Evolutionary conservation across 2,113 vertebrate genomes (phyloP).

Genomic region (Cairina moschata): DNA sequence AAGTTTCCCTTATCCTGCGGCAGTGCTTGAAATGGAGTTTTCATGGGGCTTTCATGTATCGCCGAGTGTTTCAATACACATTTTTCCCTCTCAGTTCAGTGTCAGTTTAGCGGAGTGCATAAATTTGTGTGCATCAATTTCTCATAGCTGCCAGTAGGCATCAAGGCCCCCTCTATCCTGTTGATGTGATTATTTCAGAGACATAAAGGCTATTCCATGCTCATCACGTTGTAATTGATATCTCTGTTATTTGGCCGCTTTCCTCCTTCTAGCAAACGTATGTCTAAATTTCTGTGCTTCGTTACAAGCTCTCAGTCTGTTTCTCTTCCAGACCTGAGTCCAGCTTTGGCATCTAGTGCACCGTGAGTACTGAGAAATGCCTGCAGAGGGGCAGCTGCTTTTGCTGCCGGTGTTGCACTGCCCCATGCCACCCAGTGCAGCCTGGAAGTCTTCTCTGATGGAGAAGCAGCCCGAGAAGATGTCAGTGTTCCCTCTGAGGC

Average conservation of each 20-base stretch:
- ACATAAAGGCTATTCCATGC: neutral
- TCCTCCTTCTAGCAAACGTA: conserved; percentile 5
- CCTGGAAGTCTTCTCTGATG: neutral
- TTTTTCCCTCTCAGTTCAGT: neutral
- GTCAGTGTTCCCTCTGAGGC: neutral
- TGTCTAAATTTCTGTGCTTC: neutral
- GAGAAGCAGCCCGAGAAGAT: neutral
- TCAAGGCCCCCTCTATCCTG: neutral
- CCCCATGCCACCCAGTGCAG: fast-evolving
- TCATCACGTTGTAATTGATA: conserved; percentile 22
- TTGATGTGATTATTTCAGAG: conserved; percentile 37
- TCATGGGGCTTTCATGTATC: neutral
- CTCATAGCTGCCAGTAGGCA: neutral
- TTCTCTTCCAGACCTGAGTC: neutral
- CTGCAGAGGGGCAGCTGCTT: neutral
- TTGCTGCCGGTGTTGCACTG: neutral
- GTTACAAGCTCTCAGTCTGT: neutral
- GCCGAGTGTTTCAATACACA: neutral
- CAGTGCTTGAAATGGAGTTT: neutral
- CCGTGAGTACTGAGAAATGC: neutral
- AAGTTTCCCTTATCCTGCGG: neutral
- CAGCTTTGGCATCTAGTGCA: neutral
- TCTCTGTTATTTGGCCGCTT: neutral
- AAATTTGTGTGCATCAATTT: neutral
- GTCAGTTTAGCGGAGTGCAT: neutral